Conservation (phyloP, 2,888 invertebrate genomes). For the Dichetophora obliterata region DNA sequence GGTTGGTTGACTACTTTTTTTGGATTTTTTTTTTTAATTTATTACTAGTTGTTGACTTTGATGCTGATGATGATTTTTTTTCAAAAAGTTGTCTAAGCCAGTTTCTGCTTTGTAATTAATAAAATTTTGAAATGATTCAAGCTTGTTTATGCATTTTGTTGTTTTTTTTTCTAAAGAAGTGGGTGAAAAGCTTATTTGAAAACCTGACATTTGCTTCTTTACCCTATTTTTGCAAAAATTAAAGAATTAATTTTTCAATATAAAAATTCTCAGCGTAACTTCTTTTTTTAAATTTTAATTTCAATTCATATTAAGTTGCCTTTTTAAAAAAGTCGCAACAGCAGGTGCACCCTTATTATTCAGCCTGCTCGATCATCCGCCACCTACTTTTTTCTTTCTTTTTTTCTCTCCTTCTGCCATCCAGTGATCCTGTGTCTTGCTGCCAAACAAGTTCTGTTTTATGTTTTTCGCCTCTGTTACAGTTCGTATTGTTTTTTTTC, state of each 20-base stretch:
- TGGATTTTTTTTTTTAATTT: not conserved
- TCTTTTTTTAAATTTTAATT: not conserved
- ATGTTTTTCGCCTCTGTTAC: not conserved
- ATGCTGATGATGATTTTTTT: not conserved
- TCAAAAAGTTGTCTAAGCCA: not conserved
- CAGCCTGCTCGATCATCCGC: constrained; percentile 11
- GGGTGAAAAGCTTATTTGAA: too few species aligned
- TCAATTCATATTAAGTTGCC: not conserved
- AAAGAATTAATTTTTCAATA: too few species aligned
- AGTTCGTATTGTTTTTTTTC: not conserved
- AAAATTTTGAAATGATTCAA: too few species aligned
- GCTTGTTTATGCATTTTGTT: too few species aligned
- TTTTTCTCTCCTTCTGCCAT: not conserved
- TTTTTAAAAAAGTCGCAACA: not conserved
- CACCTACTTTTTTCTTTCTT: constrained; percentile 35
- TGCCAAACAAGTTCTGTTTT: constrained; percentile 47
- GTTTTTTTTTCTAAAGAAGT: too few species aligned
- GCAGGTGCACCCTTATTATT: constrained; percentile 35
- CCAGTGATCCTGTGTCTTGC: not conserved
- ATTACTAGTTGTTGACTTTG: too few species aligned
- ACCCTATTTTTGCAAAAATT: too few species aligned
- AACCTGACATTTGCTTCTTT: too few species aligned
- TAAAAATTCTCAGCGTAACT: too few species aligned
- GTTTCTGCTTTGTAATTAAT: not conserved
- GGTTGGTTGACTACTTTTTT: not conserved